phyloP scores from a whole-genome alignment of 2,113 vertebrate genomes.

The Serilophus lunatus region DNA sequence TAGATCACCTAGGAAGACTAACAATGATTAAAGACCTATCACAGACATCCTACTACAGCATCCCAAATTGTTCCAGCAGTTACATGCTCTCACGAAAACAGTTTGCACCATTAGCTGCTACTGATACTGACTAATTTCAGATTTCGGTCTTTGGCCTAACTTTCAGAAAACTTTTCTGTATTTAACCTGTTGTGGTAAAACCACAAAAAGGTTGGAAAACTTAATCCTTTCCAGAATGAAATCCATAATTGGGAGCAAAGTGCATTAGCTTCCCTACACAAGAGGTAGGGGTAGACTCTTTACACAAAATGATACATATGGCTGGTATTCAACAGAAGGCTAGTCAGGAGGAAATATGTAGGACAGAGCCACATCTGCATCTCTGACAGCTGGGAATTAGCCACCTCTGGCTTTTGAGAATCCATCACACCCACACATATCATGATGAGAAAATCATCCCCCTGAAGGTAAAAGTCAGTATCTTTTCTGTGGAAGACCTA shows the following conservation, averaged over 20 bases:
- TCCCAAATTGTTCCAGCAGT: background rate
- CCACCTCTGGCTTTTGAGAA: background rate
- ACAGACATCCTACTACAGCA: background rate
- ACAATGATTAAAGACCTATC: background rate
- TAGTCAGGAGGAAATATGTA: background rate
- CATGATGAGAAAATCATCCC: background rate
- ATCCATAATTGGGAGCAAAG: background rate
- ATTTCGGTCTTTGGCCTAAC: background rate
- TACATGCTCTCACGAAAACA: background rate
- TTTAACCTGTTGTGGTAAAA: background rate
- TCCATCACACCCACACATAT: fast-evolving
- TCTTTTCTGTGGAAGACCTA: background rate
- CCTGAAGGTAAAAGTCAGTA: background rate
- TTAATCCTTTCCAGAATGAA: background rate
- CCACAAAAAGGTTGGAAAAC: background rate
- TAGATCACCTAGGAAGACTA: background rate
- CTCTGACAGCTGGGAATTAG: background rate
- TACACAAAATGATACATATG: fast-evolving
- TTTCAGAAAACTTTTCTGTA: background rate
- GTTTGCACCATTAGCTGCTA: background rate
- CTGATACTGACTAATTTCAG: background rate
- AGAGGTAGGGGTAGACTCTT: background rate
- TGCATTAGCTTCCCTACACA: background rate
- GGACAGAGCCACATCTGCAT: background rate
- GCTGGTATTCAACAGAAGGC: background rate